These are phyloP conservation scores for Crenichthys baileyi DNA, from an alignment of 2,797 vertebrate species.

Conservation along the genomic window DNA sequence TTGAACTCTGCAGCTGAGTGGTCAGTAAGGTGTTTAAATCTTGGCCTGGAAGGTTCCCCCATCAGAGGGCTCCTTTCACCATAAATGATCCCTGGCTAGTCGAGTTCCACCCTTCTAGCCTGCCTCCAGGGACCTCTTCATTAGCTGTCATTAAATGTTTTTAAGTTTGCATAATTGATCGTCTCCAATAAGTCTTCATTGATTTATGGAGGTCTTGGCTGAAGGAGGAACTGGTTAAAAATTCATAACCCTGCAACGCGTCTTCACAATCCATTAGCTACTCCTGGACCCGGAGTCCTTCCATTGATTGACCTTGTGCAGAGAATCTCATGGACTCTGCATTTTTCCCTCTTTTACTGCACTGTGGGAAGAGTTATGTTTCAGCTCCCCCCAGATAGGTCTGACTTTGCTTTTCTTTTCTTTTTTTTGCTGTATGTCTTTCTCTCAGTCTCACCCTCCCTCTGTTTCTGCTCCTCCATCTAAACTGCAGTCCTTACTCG, in stretches of 20 bases:
- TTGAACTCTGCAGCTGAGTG: slow-evolving; percentile 14
- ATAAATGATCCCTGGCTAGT: slow-evolving; percentile 71
- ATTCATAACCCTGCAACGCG: slow-evolving; percentile 93
- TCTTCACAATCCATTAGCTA: slow-evolving; percentile 99
- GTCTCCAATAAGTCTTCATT: slow-evolving; percentile 96
- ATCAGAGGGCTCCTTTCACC: slow-evolving; percentile 31
- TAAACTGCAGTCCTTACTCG: slow-evolving; percentile 90
- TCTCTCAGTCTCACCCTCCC: slow-evolving; percentile 53
- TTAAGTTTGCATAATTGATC: slow-evolving; percentile 99
- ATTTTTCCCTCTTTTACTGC: slow-evolving; percentile 75
- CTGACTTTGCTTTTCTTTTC: slow-evolving; percentile 81
- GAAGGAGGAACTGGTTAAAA: slow-evolving; percentile 93
- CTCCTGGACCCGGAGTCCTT: slow-evolving; percentile 88
- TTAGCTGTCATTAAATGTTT: slow-evolving; percentile 99
- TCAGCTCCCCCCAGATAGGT: slow-evolving; percentile 83
- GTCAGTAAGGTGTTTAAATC: slow-evolving; percentile 40
- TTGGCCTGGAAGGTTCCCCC: slow-evolving; percentile 55
- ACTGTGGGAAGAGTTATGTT: slow-evolving; percentile 93
- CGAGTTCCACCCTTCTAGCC: slow-evolving; percentile 50
- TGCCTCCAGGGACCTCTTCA: slow-evolving; percentile 89
- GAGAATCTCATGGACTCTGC: slow-evolving; percentile 89
- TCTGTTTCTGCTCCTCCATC: slow-evolving; percentile 77
- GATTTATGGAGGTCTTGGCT: slow-evolving; percentile 95
- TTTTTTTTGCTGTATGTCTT: slow-evolving; percentile 30
- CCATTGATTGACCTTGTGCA: slow-evolving; percentile 98